Conservation (phyloP, 2,113 vertebrate species). For the Actinemys pallida region DNA sequence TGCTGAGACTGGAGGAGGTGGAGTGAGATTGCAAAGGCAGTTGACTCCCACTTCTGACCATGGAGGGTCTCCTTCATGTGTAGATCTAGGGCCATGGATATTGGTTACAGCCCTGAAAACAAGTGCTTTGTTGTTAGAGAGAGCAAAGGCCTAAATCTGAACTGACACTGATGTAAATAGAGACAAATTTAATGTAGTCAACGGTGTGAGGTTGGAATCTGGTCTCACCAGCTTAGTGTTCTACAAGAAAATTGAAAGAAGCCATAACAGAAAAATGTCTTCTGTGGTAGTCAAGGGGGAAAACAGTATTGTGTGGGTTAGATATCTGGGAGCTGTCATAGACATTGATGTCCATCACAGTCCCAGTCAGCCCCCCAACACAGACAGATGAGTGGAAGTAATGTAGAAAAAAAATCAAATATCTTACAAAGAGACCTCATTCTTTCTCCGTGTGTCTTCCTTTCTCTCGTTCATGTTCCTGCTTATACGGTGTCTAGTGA, state of each 20-base stretch:
- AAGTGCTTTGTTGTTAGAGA: not conserved
- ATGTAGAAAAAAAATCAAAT: slow-evolving; percentile 54
- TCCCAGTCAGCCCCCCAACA: slow-evolving; percentile 67
- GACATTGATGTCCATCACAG: slow-evolving; percentile 81
- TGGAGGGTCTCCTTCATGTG: not conserved
- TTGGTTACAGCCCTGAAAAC: not conserved
- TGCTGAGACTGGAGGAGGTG: slow-evolving; percentile 58
- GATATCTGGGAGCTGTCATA: not conserved
- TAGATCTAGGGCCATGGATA: slow-evolving; percentile 18
- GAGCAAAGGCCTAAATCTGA: not conserved
- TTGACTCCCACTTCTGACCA: slow-evolving; percentile 46
- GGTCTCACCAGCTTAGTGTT: not conserved
- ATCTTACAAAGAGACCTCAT: not conserved
- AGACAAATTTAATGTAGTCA: not conserved
- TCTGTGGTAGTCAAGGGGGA: not conserved
- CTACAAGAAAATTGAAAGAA: slow-evolving; percentile 24
- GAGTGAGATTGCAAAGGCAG: slow-evolving; percentile 58
- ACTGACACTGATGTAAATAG: not conserved
- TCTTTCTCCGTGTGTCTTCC: not conserved
- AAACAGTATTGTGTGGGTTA: slow-evolving; percentile 15
- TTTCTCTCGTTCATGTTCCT: not conserved
- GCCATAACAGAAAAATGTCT: slow-evolving; percentile 27
- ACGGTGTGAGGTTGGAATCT: not conserved
- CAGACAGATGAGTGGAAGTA: slow-evolving; percentile 55
- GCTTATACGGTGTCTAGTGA: not conserved